Conservation (phyloP, 2,888 invertebrate genomes). For the Gymnosoma rotundatum region DNA sequence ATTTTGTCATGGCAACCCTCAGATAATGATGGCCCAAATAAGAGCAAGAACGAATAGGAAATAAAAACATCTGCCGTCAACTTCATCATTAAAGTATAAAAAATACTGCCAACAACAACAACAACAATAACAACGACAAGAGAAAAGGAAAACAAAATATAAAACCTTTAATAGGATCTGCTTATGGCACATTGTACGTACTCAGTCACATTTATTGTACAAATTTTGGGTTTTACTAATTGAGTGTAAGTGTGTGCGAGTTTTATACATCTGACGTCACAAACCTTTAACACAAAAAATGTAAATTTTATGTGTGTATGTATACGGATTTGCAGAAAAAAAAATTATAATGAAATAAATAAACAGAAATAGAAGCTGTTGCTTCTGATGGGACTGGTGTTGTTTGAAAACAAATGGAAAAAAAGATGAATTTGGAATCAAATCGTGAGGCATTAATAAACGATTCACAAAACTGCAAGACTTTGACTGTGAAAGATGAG, state of each 20-base stretch:
- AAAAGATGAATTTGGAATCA: slow-evolving; percentile 22
- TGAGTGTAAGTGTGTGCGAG: slow-evolving; percentile 39
- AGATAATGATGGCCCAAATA: slow-evolving; percentile 50
- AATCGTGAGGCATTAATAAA: slow-evolving; percentile 65
- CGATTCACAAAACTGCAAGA: not conserved
- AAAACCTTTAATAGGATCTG: slow-evolving; percentile 69
- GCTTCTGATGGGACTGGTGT: slow-evolving; percentile 51
- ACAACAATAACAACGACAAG: not conserved
- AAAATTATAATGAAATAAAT: not conserved
- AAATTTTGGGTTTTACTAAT: slow-evolving; percentile 54
- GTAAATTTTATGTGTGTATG: slow-evolving; percentile 8
- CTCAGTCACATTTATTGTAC: not conserved
- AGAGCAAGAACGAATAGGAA: slow-evolving; percentile 62
- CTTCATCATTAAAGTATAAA: slow-evolving; percentile 62
- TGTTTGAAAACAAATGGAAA: slow-evolving; percentile 41
- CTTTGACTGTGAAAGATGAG: not conserved
- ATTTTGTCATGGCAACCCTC: slow-evolving; percentile 27
- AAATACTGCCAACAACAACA: slow-evolving; percentile 27
- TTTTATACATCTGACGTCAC: slow-evolving; percentile 57
- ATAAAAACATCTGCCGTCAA: slow-evolving; percentile 70
- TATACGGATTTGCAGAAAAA: not conserved
- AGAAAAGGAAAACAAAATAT: slow-evolving; percentile 6
- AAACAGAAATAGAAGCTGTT: slow-evolving; percentile 58
- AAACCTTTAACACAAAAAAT: slow-evolving; percentile 4
- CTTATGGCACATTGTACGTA: slow-evolving; percentile 67